Base-by-base conservation (phyloP, 2,888 invertebrate genomes). In the Chouioia cunea region DNA sequence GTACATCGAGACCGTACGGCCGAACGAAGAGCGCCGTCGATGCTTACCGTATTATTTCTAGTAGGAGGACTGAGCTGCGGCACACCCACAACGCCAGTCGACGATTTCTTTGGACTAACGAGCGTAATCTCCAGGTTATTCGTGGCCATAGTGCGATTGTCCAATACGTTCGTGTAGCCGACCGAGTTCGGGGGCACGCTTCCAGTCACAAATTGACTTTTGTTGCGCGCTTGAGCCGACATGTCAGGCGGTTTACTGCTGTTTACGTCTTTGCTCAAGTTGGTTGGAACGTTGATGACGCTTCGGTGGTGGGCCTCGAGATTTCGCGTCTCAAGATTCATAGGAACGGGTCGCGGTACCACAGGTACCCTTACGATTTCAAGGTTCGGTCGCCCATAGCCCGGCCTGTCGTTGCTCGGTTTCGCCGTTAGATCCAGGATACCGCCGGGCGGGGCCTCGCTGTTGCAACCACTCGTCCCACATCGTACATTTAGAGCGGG, bases 51-150 rank as follows among this genome's bases (percentile, higher is more conserved):
- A 57, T 67, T 77, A 47, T 76, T 68, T 15, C 77, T 73, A 2
- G 65, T 68, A 2, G 80, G 77, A 8, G 79, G 76, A 63, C 77
- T 78, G 14, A 76, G 74, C 18, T 71, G 47, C 4, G 75, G 71
- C 4, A 47, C 14, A 3, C 68, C 70, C 48, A 58, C 53, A 58
- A 50, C 50, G 18, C 72, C 23, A 23, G 53, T 57, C 0, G 65
- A 15, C 0, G 63, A 50, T 57, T 79, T 79, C 43, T 81, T 82
- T 0, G 89, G 88, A 69, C 87, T 89, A 0, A 93, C 92, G 73
- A 93, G 81, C 0, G 93, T 93, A 27, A 93, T 93, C 80, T 93
- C 93, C 64, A 93, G 82, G 80, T 85, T 85, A 48, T 92, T 92
- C 0, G 91, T 90, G 0, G 91, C 90, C 44, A 91, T 85, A 4